Evolutionary conservation across 2,113 vertebrate species (phyloP).

Genomic region (Vimba vimba): DNA sequence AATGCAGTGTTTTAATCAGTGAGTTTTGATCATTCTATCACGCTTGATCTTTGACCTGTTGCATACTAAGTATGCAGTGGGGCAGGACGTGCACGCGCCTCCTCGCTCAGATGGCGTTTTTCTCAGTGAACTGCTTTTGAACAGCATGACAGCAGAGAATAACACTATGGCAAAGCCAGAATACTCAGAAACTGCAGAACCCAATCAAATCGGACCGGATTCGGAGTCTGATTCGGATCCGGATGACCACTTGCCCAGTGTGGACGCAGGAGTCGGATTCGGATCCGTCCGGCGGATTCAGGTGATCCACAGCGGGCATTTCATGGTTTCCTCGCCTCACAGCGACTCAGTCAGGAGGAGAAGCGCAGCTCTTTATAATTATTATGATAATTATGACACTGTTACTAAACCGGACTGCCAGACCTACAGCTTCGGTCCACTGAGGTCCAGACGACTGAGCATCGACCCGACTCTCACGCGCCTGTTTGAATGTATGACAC

Average conservation of each 20-base stretch:
- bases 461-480: constrained; percentile 93
- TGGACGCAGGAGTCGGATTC: constrained; percentile 41
- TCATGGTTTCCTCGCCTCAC: constrained; percentile 97
- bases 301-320: constrained; percentile 98
- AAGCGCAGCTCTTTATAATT: constrained; percentile 57
- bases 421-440: constrained; percentile 77
- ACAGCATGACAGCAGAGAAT: background rate
- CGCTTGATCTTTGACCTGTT: constrained; percentile 22
- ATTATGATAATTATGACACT: constrained; percentile 74
- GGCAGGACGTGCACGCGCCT: background rate
- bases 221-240: constrained; percentile 83
- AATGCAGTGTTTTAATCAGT: background rate
- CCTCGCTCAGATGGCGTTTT: background rate
- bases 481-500: constrained; percentile 97
- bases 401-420: constrained; percentile 72
- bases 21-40: background rate
- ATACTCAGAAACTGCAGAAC: constrained; percentile 46
- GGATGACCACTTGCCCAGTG: constrained; percentile 44
- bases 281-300: constrained; percentile 71
- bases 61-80: background rate
- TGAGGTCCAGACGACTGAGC: constrained; percentile 82
- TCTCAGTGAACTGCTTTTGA: background rate
- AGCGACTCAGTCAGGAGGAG: constrained; percentile 79
- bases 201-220: constrained; percentile 56
- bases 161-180: constrained; percentile 63